Evolutionary conservation across 1,140 invertebrate species (phyloP), one percentile per base, ranked within the genome.

Genomic region (Conus betulinus): DNA sequence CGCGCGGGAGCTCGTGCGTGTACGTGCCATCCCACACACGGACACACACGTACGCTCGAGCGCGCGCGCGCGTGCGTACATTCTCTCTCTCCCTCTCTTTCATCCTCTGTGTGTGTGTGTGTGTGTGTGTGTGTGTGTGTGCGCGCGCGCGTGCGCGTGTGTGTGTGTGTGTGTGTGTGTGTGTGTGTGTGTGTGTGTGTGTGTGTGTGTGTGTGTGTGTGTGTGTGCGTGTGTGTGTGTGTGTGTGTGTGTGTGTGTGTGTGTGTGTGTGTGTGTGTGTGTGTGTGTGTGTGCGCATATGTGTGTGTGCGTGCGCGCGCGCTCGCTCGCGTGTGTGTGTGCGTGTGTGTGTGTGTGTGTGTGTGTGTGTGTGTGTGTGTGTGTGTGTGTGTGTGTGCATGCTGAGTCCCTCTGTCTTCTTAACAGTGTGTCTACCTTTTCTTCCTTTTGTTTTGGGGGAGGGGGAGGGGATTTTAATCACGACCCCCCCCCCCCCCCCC

Each of bases 201-300:
- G 20, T n/a, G 67, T 71, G 67, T 71, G 67, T 71, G 67, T 71
- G 67, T 71, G 67, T n/a, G n/a, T 71, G 67, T 71, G 67, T 71
- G 67, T 71, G 67, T 71, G 67, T 71, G 67, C 20, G 67, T 71
- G 67, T 71, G 67, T 71, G 67, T 71, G 67, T 71, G 67, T 71
- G 67, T 71, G 67, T 71, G 67, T 71, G 67, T 71, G 67, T 20
- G 20, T 71, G 20, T n/a, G 67, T n/a, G 20, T 20, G 67, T n/a
- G 67, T n/a, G 20, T n/a, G 67, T 7, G 67, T n/a, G 67, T 71
- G 67, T n/a, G 67, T 71, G 20, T n/a, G 20, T 71, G 6, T 5
- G 15, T n/a, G n/a, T 71, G 67, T 71, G 67, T 71, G 67, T 71
- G 67, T 71, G 67, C 20, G 20, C 20, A 20, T 71, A 20, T 71